Conservation (phyloP, 2,113 vertebrate species). For the Hystrix cristata region DNA sequence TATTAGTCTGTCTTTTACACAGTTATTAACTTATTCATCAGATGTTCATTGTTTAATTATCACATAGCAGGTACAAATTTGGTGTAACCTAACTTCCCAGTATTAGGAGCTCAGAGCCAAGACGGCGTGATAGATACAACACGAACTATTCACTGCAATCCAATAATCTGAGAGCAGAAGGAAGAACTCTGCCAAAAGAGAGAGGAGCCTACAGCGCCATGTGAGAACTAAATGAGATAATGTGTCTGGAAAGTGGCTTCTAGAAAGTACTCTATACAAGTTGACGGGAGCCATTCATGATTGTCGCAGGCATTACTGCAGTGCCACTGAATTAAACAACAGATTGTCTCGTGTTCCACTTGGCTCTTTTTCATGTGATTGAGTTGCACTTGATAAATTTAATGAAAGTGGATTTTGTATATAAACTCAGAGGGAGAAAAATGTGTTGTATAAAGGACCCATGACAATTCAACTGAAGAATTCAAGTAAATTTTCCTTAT, state of each 20-base stretch:
- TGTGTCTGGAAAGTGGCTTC: background rate
- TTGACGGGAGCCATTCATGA: background rate
- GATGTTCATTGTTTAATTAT: background rate
- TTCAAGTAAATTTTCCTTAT: slow-evolving; percentile 30
- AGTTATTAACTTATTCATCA: background rate
- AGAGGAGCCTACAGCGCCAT: background rate
- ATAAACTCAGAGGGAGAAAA: slow-evolving; percentile 32
- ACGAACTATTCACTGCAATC: background rate
- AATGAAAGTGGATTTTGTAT: slow-evolving; percentile 24
- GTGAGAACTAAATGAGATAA: background rate
- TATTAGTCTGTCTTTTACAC: background rate
- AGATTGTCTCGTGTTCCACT: slow-evolving; percentile 1
- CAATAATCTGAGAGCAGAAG: background rate
- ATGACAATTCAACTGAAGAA: background rate
- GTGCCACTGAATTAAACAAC: background rate
- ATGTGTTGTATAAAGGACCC: background rate
- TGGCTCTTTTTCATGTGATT: background rate
- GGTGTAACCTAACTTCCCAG: background rate
- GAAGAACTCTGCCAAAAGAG: background rate
- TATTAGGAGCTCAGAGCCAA: background rate
- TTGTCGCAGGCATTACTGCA: background rate
- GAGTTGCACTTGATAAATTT: background rate
- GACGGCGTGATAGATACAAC: background rate
- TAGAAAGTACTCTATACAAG: background rate
- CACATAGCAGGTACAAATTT: background rate